phyloP scores from a whole-genome alignment of 2,797 vertebrate species.

The Pangasius larnaudii region DNA sequence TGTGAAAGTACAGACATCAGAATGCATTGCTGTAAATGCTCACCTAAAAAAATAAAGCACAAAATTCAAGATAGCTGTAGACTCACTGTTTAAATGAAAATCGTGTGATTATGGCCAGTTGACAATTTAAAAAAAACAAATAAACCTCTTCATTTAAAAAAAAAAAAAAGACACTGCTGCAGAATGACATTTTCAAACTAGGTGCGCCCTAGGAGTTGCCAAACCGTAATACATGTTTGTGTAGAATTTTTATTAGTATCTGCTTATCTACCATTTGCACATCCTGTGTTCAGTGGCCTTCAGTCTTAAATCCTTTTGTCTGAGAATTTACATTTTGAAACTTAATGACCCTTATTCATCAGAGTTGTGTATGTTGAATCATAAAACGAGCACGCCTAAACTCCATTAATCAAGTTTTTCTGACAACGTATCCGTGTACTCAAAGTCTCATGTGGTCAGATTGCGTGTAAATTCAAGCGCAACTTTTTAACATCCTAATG shows the following conservation, averaged over 20 bases:
- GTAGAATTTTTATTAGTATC: too few species aligned
- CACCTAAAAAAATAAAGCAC: not conserved
- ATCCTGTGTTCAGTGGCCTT: not conserved
- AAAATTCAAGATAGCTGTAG: not conserved
- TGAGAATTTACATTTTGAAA: not conserved
- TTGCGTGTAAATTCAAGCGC: not conserved
- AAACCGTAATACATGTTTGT: too few species aligned
- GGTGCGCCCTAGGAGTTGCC: too few species aligned
- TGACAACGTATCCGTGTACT: not conserved
- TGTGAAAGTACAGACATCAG: not conserved
- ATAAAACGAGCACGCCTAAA: not conserved
- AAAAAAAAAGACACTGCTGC: not conserved
- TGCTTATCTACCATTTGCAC: not conserved
- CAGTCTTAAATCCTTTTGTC: not conserved
- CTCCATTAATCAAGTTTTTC: not conserved
- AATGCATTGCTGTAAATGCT: not conserved
- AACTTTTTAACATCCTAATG: not conserved
- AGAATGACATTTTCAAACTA: too few species aligned
- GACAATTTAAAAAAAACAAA: not conserved
- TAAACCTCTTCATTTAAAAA: not conserved
- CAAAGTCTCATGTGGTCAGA: not conserved
- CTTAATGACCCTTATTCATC: not conserved
- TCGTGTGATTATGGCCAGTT: not conserved
- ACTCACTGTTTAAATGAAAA: not conserved
- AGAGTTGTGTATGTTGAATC: not conserved